phyloP scores from a whole-genome alignment of 92 coral and sea anemone genomes.

The Pocillopora meandrina region DNA sequence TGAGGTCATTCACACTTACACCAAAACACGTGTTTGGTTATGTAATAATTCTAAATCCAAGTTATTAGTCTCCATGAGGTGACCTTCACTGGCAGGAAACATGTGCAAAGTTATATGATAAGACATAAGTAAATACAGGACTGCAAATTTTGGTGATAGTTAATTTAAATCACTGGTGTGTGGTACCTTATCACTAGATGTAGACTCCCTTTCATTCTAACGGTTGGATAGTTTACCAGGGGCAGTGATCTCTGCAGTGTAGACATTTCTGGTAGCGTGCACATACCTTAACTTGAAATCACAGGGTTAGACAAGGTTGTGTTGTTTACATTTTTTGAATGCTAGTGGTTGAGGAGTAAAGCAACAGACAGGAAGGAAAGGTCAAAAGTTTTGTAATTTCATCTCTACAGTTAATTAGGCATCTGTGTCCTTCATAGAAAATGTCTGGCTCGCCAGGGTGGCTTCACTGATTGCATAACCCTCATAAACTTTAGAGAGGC shows the following conservation, averaged over 20 bases:
- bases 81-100: neutral
- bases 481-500: neutral
- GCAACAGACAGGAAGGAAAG: slow-evolving; percentile 38
- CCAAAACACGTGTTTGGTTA: no score
- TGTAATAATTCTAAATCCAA: no score
- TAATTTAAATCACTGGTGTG: no score
- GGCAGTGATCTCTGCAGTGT: no score
- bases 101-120: neutral
- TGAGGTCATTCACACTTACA: no score
- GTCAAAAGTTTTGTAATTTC: slow-evolving; percentile 33
- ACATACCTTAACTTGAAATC: neutral
- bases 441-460: neutral
- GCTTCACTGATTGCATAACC: neutral
- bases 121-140: neutral
- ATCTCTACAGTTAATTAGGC: neutral
- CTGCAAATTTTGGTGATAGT: no score
- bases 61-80: neutral
- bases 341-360: neutral
- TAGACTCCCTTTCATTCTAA: no score
- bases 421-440: neutral
- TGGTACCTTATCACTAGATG: no score
- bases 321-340: slow-evolving; percentile 40
- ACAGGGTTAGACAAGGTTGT: neutral
- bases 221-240: no score
- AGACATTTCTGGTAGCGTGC: neutral